Percentiles rank a stretch among this genome's conserved stretches.
These are phyloP conservation scores for Nycticryphes semicollaris DNA, from an alignment of 2,113 vertebrate species.

Conservation along the genomic window DNA sequence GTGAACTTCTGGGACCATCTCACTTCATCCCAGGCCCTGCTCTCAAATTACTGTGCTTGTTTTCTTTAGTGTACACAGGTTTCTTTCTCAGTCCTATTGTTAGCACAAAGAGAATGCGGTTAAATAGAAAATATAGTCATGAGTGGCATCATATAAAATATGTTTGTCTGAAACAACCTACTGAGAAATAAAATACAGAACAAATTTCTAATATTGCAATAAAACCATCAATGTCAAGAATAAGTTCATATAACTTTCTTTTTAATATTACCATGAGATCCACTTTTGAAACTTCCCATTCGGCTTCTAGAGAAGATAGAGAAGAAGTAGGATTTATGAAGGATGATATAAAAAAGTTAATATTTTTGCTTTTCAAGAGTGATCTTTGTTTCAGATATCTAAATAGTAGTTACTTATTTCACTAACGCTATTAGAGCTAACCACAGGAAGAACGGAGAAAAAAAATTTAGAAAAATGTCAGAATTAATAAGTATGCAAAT, in stretches of 20 bases:
- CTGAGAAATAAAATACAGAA: not conserved
- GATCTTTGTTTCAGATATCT: not conserved
- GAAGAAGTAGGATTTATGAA: not conserved
- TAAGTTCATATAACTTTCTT: not conserved
- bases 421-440: not conserved
- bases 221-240: not conserved
- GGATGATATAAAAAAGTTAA: not conserved
- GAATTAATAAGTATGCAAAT: conserved; percentile 30
- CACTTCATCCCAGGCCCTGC: not conserved
- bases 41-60: not conserved
- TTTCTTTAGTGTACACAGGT: not conserved
- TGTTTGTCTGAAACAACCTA: not conserved
- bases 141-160: not conserved
- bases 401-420: not conserved
- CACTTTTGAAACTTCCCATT: not conserved
- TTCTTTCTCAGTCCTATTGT: not conserved
- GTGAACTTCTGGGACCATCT: not conserved
- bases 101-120: not conserved
- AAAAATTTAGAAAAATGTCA: not conserved
- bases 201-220: not conserved
- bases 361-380: not conserved
- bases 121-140: not conserved
- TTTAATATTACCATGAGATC: not conserved
- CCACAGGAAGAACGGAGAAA: not conserved
- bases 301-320: not conserved